Evolutionary conservation across 2,113 vertebrate species (phyloP), one percentile per base, ranked within the genome.

Genomic region (Arvicanthis niloticus): DNA sequence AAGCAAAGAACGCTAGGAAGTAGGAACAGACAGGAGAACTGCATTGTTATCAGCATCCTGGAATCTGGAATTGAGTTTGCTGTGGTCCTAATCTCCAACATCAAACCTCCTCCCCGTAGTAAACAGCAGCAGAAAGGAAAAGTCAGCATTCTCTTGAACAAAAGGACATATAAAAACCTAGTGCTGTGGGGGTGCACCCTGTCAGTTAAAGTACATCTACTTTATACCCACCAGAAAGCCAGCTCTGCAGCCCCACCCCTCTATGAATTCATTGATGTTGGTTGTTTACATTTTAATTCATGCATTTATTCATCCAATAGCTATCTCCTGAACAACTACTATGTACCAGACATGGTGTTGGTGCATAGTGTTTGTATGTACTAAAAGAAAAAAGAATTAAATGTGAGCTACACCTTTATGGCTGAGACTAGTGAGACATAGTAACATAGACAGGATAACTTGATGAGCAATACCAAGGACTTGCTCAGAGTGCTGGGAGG

Each of bases 241-340:
- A 45, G 45, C 45, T 45, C 45, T 45, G 45, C 45, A 45, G 45
- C 5, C 45, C 45, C n/a, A n/a, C 3, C 45, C 45, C 45, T 45
- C 45, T 45, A 45, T 45, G 45, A 45, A 45, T 3, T 45, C 45
- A 45, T 45, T 91, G 10, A 78, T 94, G 37, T 75, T 89, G 19
- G 29, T 93, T 90, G 68, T 58, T 93, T 93, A n/a, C 40, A 85
- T 91, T 90, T 97, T 95, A 93, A 31, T 73, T 45, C 42, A 65
- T 80, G 13, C 1, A 45, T 53, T 89, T 93, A 75, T 80, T 95
- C 82, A 85, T 51, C 19, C 48, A 88, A 53, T 76, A 92, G 95
- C 84, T 92, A 84, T 75, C 81, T 95, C 40, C 82, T 70, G 21
- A 96, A 85, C 7, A 88, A 67, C 11, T 26, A 24, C 34, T 94